Percentiles rank a stretch among this genome's conserved stretches.
Conservation (phyloP, 1,140 invertebrate species). For the Leptinotarsa texana region DNA sequence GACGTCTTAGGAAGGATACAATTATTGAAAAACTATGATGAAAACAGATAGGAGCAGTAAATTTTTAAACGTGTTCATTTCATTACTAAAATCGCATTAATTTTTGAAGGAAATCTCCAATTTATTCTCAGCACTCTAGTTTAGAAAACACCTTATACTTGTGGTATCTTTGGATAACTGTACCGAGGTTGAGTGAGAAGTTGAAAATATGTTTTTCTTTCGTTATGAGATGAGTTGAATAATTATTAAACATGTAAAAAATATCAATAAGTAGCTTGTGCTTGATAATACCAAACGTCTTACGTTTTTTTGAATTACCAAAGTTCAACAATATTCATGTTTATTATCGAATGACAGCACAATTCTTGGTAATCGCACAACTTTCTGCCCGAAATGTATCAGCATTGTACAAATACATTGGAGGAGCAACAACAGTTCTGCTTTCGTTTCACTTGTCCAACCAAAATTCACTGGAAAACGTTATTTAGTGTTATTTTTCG, state of each 20-base stretch:
- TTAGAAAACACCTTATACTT: too few relatives aligned
- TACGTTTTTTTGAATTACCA: slow-evolving; percentile 24
- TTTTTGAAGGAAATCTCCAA: too few relatives aligned
- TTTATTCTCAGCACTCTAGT: too few relatives aligned
- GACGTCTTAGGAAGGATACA: too few relatives aligned
- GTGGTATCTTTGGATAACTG: slow-evolving; percentile 22
- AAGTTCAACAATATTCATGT: slow-evolving; percentile 30
- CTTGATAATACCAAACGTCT: slow-evolving; percentile 36
- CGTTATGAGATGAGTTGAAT: slow-evolving; percentile 26
- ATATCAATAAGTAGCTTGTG: slow-evolving; percentile 35
- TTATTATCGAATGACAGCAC: slow-evolving; percentile 32
- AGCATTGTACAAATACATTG: slow-evolving; percentile 28
- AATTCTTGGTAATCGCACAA: slow-evolving; percentile 28
- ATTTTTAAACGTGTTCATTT: too few relatives aligned
- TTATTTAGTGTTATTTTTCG: slow-evolving; percentile 31
- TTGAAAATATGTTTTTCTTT: slow-evolving; percentile 46
- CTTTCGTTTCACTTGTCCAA: slow-evolving; percentile 19
- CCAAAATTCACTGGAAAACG: slow-evolving; percentile 11
- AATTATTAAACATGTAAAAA: slow-evolving; percentile 29
- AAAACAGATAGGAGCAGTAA: too few relatives aligned
- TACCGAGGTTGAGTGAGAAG: slow-evolving; percentile 49
- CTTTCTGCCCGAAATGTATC: slow-evolving; percentile 23
- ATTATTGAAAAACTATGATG: too few relatives aligned
- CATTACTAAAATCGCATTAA: too few relatives aligned
- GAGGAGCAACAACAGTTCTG: slow-evolving; percentile 7